Percentiles rank a stretch among this genome's conserved stretches.
Conservation (phyloP, 2,888 invertebrate genomes). For the Cristatella mucedo region DNA sequence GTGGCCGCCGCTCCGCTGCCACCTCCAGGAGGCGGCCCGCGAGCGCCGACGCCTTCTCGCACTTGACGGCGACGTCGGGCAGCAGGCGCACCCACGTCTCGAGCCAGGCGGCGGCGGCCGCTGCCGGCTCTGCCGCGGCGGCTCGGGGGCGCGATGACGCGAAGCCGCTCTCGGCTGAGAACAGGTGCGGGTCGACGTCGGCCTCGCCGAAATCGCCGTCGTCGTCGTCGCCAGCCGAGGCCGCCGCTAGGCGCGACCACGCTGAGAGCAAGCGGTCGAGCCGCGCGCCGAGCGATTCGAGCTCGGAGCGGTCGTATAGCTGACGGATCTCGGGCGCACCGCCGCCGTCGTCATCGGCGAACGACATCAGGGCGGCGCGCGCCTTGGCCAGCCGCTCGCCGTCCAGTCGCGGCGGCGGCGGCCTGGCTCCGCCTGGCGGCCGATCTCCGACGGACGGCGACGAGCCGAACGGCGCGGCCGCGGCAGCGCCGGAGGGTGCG, state of each 20-base stretch:
- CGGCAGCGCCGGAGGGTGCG: background rate
- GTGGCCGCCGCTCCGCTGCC: background rate
- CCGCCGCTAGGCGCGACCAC: constrained; percentile 19
- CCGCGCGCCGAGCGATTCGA: constrained; percentile 20
- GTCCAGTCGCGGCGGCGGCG: too few species aligned
- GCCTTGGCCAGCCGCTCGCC: too few species aligned
- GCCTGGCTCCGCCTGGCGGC: constrained; percentile 14
- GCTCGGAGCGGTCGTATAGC: constrained; percentile 22
- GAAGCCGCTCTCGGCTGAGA: constrained; percentile 19
- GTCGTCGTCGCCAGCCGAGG: constrained; percentile 17
- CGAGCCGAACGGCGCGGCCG: background rate
- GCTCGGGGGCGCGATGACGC: background rate
- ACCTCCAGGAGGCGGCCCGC: constrained; percentile 18
- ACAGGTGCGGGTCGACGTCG: constrained; percentile 16
- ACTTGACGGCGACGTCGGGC: constrained; percentile 23
- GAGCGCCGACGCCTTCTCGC: constrained; percentile 21
- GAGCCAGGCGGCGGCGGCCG: constrained; percentile 16
- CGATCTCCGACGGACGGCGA: too few species aligned
- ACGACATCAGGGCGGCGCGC: constrained; percentile 18
- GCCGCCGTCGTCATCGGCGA: constrained; percentile 20
- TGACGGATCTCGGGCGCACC: constrained; percentile 21
- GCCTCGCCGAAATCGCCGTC: constrained; percentile 19
- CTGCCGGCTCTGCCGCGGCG: too few species aligned
- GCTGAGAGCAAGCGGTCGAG: constrained; percentile 20
- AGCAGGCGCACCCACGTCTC: constrained; percentile 19